phyloP scores from a whole-genome alignment of 2,113 vertebrate genomes.

The Amazona guildingii region DNA sequence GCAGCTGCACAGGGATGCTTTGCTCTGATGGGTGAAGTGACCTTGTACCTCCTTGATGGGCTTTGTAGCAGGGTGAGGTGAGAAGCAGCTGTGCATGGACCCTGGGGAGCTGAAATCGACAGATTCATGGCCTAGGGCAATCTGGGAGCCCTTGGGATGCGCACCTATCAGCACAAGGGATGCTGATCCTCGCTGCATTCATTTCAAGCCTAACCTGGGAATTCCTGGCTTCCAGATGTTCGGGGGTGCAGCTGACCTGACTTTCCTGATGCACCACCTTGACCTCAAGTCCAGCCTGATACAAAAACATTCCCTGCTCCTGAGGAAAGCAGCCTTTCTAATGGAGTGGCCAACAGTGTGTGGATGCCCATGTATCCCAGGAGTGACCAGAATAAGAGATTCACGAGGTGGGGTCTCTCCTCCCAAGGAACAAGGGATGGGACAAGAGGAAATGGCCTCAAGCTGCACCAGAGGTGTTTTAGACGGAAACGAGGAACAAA shows the following conservation, averaged over 20 bases:
- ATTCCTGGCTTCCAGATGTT: background rate
- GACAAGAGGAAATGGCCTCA: background rate
- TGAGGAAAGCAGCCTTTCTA: background rate
- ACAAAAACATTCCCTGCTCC: background rate
- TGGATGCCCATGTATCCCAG: background rate
- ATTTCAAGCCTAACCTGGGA: background rate
- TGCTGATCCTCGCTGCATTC: fast-evolving
- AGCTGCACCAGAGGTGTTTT: background rate
- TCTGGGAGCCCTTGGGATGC: background rate
- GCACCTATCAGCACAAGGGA: background rate
- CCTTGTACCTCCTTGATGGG: background rate
- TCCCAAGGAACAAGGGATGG: background rate
- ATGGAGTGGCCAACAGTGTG: fast-evolving
- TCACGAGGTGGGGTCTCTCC: background rate
- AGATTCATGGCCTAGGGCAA: background rate
- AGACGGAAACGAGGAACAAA: background rate
- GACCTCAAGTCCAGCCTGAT: background rate
- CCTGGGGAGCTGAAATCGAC: background rate
- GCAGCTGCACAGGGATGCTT: background rate
- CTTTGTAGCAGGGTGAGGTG: fast-evolving
- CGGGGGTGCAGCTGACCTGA: background rate
- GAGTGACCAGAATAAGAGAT: background rate
- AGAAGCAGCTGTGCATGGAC: background rate
- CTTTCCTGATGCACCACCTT: fast-evolving
- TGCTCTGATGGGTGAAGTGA: background rate